Evolutionary conservation across 2,888 invertebrate genomes (phyloP), one percentile per base, ranked within the genome.

Genomic region (Drosophila picticornis): DNA sequence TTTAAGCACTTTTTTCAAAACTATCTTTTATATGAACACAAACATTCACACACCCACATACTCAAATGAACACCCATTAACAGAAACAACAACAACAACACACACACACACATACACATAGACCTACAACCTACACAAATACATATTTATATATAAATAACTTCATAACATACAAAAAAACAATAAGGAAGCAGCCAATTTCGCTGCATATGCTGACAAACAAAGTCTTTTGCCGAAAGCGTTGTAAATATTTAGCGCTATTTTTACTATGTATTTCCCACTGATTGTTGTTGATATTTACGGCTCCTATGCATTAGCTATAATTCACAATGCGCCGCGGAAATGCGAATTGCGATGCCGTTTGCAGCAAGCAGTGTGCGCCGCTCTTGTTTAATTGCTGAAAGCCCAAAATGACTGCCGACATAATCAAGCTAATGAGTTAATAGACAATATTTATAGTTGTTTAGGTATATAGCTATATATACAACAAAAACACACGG

Each of bases 1-100:
- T 81, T 84, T 86, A 89, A 88, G 85, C 84, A 85, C 84, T 88
- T 85, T 84, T 88, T 82, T 78, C 67, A 74, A 88, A 83, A 85
- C 84, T 88, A 88, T 88, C 71, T 88, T 84, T 84, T 84, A 66
- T 53, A 84, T 52, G 72, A 77, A 69, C 56, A 63, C 36, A 61
- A 36, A 71, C 43, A 77, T 34, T 52, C 16, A 51, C 22, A 66
- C 51, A 70, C 43, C 64, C 61, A 67, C 58, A 66, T 27, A 64
- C 10, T 46, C 46, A 46, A 46, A 16, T 46, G 4, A 9, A 46
- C 46, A 25, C 46, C 25, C 16, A 25, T 46, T 25, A 25, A 16
- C 46, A 46, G 25, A 25, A 46, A 25, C 25, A 6, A 13, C 11
- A 43, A 13, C 36, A 77, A 22, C 34, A 1, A 50, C 16, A 66